These are phyloP conservation scores for Salticus scenicus DNA, from an alignment of 2,888 invertebrate genomes.

Conservation along the genomic window DNA sequence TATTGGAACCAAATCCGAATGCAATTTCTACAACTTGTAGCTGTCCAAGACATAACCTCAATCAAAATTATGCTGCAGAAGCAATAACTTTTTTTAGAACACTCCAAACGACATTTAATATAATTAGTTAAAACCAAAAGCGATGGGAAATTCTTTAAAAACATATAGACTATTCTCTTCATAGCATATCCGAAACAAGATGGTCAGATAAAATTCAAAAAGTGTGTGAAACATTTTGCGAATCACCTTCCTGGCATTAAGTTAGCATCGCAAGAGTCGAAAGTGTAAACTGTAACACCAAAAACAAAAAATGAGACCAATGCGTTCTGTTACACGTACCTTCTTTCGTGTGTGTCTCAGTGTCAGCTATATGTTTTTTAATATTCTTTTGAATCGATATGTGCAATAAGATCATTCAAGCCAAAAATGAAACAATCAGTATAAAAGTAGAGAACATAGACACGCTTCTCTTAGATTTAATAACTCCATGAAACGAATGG, in stretches of 20 bases:
- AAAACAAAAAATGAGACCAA: constrained; percentile 17
- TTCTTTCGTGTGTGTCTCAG: constrained; percentile 21
- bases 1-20: not conserved
- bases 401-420: constrained; percentile 9
- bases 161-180: not conserved
- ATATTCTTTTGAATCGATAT: constrained; percentile 17
- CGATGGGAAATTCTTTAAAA: constrained; percentile 19
- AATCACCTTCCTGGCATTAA: not conserved
- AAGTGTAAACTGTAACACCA: not conserved
- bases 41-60: not conserved
- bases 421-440: not conserved
- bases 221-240: not conserved
- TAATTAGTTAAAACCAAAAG: constrained; percentile 24
- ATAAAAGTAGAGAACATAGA: not conserved
- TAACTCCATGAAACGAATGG: no score
- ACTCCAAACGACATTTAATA: not conserved
- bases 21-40: constrained; percentile 13
- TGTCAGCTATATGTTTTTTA: constrained; percentile 20
- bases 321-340: not conserved
- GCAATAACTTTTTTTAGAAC: constrained; percentile 13
- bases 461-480: not conserved
- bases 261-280: not conserved
- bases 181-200: constrained; percentile 5
- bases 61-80: constrained; percentile 10
- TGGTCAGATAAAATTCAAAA: constrained; percentile 9